These are phyloP conservation scores for Trachymyrmex cornetzi DNA, from an alignment of 1,140 invertebrate genomes.

Conservation along the genomic window DNA sequence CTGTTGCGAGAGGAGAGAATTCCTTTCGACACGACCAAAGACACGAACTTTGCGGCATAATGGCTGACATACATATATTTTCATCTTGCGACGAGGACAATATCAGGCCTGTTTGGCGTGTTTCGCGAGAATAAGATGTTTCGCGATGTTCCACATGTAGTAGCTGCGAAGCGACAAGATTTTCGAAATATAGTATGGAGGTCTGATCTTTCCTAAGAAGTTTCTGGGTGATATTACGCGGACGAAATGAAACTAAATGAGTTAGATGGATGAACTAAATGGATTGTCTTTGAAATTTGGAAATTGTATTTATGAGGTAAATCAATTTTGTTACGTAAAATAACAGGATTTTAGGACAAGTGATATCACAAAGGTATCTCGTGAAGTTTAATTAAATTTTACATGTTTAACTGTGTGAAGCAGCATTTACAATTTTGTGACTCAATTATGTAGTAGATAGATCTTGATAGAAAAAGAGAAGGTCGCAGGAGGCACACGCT, in stretches of 20 bases:
- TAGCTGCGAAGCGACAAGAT: neutral
- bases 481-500: neutral
- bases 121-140: slow-evolving; percentile 39
- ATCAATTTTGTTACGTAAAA: slow-evolving; percentile 14
- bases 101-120: neutral
- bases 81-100: slow-evolving; percentile 63
- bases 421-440: slow-evolving; percentile 13
- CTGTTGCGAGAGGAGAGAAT: slow-evolving; percentile 60
- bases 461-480: neutral
- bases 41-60: slow-evolving; percentile 61
- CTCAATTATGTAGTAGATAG: slow-evolving; percentile 19
- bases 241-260: neutral
- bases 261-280: neutral
- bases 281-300: neutral
- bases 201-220: neutral
- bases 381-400: slow-evolving; percentile 17
- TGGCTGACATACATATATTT: slow-evolving; percentile 69
- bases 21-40: slow-evolving; percentile 61
- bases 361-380: neutral
- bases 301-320: slow-evolving; percentile 5
- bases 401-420: neutral
- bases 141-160: slow-evolving; percentile 20
- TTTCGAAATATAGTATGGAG: slow-evolving; percentile 17
- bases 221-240: neutral
- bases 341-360: neutral